These are phyloP conservation scores for Pholis gunnellus DNA, from an alignment of 2,113 vertebrate species.

Conservation along the genomic window DNA sequence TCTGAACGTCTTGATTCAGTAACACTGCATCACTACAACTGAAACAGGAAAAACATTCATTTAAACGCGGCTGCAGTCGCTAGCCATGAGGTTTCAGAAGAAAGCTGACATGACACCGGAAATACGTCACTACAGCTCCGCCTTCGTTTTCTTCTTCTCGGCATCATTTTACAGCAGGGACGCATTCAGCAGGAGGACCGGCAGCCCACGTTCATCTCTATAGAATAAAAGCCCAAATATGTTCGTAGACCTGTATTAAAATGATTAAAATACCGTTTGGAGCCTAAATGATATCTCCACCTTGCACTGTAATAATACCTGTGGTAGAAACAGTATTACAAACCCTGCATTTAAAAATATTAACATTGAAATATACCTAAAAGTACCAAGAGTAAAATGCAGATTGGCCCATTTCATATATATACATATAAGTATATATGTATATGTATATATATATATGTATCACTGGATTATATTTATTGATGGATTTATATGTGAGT, in stretches of 20 bases:
- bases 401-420: too few relatives aligned
- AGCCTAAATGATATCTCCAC: neutral
- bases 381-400: too few relatives aligned
- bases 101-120: constrained; percentile 72
- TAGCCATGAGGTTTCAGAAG: constrained; percentile 42
- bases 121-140: neutral
- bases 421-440: too few relatives aligned
- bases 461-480: neutral
- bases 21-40: neutral
- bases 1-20: neutral
- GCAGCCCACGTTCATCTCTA: neutral
- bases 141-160: constrained; percentile 16
- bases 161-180: neutral
- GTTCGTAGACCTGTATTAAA: neutral
- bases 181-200: neutral
- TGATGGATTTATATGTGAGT: neutral
- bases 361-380: too few relatives aligned
- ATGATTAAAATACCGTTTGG: neutral
- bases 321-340: neutral
- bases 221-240: neutral
- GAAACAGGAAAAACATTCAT: neutral
- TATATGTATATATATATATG: too few relatives aligned
- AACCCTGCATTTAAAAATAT: neutral
- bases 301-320: neutral
- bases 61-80: accelerated